These are phyloP conservation scores for Kobus ellipsiprymnus DNA, from an alignment of 2,113 vertebrate genomes.

Conservation along the genomic window DNA sequence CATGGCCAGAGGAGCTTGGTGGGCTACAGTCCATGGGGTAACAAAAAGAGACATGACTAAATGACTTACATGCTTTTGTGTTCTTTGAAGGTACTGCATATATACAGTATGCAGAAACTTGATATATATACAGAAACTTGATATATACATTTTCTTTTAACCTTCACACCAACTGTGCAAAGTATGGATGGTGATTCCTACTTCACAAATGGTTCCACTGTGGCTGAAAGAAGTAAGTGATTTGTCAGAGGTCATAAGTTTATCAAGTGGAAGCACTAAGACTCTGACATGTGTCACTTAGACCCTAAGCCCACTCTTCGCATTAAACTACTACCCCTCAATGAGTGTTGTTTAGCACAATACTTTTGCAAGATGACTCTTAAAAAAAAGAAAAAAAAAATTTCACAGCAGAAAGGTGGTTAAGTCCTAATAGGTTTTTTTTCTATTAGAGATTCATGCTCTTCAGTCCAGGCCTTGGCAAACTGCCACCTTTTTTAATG, in stretches of 20 bases:
- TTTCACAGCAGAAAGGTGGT: not conserved
- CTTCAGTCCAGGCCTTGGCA: not conserved
- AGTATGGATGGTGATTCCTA: not conserved
- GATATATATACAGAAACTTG: not conserved
- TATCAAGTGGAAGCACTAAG: not conserved
- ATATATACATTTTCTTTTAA: not conserved
- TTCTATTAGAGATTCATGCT: too few species aligned
- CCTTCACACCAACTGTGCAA: not conserved
- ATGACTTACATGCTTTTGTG: not conserved
- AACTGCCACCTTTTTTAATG: not conserved
- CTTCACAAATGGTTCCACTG: not conserved
- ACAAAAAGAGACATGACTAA: not conserved
- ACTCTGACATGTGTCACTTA: not conserved
- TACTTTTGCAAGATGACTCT: not conserved
- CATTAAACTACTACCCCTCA: fast-evolving
- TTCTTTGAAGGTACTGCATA: not conserved
- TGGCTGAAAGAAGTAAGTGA: not conserved
- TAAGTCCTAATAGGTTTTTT: not conserved
- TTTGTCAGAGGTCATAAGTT: not conserved
- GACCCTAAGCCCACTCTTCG: not conserved
- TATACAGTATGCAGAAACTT: not conserved
- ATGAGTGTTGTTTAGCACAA: fast-evolving
- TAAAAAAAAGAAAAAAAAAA: not conserved
- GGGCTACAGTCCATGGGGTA: not conserved
- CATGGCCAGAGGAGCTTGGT: not conserved